These are phyloP conservation scores for Conus ventricosus DNA, from an alignment of 1,140 invertebrate genomes.

Conservation along the genomic window DNA sequence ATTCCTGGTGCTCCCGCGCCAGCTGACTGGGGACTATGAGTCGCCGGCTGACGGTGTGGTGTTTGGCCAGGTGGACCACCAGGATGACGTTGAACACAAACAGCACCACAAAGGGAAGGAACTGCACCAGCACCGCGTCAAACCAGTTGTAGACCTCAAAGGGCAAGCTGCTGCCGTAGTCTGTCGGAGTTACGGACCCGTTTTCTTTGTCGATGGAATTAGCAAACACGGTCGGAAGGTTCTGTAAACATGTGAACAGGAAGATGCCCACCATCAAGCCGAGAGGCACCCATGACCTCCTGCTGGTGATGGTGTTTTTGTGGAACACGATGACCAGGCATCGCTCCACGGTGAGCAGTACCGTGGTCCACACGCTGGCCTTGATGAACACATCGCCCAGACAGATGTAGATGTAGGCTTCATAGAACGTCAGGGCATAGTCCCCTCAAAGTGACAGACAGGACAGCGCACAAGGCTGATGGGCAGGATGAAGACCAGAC, in stretches of 20 bases:
- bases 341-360: conserved; percentile 30
- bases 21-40: background rate
- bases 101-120: conserved; percentile 34
- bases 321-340: conserved; percentile 28
- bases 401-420: conserved; percentile 37
- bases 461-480: conserved; percentile 29
- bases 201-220: background rate
- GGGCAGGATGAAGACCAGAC: conserved; percentile 37
- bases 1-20: background rate
- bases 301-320: background rate
- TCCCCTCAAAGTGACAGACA: background rate
- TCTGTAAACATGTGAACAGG: conserved; percentile 12
- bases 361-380: conserved; percentile 33
- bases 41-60: background rate
- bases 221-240: conserved; percentile 32
- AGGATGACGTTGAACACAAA: conserved; percentile 35
- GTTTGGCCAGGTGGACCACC: conserved; percentile 18
- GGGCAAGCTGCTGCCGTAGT: background rate
- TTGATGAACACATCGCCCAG: conserved; percentile 39
- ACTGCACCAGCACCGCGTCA: conserved; percentile 34
- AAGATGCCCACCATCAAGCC: background rate
- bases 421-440: conserved; percentile 10
- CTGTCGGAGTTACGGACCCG: background rate
- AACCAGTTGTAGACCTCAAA: conserved; percentile 33
- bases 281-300: background rate